Conservation (phyloP, 2,113 vertebrate species). For the cattle (Bos taurus) region DNA sequence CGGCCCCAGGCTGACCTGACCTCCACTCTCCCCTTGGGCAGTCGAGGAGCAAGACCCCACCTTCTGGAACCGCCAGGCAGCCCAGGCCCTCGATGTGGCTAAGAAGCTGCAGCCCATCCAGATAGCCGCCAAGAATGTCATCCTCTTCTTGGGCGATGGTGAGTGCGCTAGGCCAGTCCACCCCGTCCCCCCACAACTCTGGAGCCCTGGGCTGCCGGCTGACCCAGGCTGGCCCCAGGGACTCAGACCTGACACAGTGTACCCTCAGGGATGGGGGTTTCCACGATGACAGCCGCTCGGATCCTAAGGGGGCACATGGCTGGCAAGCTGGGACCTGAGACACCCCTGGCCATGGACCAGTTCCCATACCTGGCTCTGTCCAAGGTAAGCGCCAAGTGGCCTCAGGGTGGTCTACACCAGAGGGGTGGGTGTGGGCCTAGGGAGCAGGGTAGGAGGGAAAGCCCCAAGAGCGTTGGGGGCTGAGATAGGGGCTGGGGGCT, state of each 20-base stretch:
- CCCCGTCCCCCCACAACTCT: fast-evolving
- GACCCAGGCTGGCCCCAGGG: fast-evolving
- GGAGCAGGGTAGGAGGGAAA: neutral
- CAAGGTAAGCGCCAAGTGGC: slow-evolving; percentile 77
- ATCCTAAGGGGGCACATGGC: slow-evolving; percentile 92
- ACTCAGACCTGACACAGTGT: neutral
- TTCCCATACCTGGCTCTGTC: slow-evolving; percentile 90
- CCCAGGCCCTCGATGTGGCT: slow-evolving; percentile 80
- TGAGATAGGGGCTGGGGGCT: neutral
- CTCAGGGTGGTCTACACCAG: too few relatives aligned
- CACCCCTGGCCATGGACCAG: slow-evolving; percentile 89
- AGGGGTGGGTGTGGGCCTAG: fast-evolving
- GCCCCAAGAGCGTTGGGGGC: fast-evolving
- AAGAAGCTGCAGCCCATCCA: slow-evolving; percentile 80
- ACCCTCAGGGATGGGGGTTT: slow-evolving; percentile 86
- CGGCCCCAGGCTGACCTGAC: neutral
- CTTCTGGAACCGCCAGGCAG: slow-evolving; percentile 90
- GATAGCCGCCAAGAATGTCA: slow-evolving; percentile 89
- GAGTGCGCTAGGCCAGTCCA: neutral
- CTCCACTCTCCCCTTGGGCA: slow-evolving; percentile 34
- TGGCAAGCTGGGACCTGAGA: slow-evolving; percentile 85
- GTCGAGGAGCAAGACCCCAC: slow-evolving; percentile 81
- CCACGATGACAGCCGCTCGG: slow-evolving; percentile 88
- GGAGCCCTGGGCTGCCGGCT: fast-evolving
- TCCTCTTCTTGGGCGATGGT: slow-evolving; percentile 94